Base-by-base conservation (phyloP, 2,113 vertebrate genomes). In the Megalops atlanticus region DNA sequence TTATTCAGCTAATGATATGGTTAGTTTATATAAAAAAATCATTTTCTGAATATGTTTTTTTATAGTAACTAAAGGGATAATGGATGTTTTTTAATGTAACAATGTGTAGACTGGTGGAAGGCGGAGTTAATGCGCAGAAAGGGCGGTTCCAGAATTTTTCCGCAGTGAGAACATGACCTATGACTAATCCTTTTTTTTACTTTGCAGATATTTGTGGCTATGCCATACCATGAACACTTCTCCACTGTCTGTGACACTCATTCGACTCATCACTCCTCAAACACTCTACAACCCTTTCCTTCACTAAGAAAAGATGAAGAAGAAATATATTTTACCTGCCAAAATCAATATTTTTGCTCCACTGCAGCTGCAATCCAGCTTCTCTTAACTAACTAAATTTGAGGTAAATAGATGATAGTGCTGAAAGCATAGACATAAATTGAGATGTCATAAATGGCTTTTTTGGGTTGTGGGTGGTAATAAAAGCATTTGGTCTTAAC, bases 101-200 rank as follows among this genome's bases (percentile, higher is more conserved):
- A 24, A 16, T 38, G 24, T 10, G 69, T 15, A 73, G 80, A 75
- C 84, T 82, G 93, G 88, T 91, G 93, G 90, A 88, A 93, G 94
- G 83, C 92, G 92, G 92, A 94, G 90, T 93, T 92, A 74, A 87
- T 91, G 88, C 91, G 92, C 93, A 94, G 88, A 73, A 91, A 93
- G 93, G 93, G 94, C 90, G 94, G 91, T 83, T 88, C 89, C 93
- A 80, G n/a, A 81, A 88, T 89, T 91, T 86, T 86, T 86, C 90
- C 89, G 93, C 94, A 93, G 91, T 92, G 89, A 90, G 76, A 83
- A 73, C 74, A 79, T 86, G 89, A 93, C 91, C 91, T 87, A 87
- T 90, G 92, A 93, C 88, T 91, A 91, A 91, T 91, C 81, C 45
- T 79, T 85, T 81, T 88, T 84, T 76, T 49, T 39, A 83, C 86